Conservation (phyloP, 2,797 vertebrate species). For the Enteromius mattozi region DNA sequence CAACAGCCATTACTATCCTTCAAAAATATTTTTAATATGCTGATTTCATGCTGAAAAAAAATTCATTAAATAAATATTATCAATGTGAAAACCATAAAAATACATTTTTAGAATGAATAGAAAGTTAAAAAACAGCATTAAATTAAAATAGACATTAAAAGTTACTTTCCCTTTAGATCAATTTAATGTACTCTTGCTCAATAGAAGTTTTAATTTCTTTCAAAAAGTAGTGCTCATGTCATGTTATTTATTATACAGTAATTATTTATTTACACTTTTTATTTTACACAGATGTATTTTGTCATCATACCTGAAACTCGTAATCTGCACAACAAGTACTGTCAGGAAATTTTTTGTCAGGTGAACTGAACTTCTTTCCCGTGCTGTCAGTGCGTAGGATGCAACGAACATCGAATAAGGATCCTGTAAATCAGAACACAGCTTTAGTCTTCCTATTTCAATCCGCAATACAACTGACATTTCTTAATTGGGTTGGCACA, state of each 20-base stretch:
- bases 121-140: neutral
- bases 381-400: neutral
- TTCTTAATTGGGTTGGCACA: constrained; percentile 75
- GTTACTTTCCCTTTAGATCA: neutral
- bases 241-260: neutral
- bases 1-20: neutral
- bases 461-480: constrained; percentile 78
- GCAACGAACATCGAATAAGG: neutral
- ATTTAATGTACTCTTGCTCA: neutral
- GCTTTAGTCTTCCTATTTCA: constrained; percentile 74
- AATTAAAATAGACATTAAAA: neutral
- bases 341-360: neutral
- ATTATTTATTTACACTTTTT: neutral
- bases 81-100: neutral
- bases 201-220: neutral
- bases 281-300: neutral
- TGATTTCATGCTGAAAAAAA: neutral
- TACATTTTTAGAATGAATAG: neutral
- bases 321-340: neutral
- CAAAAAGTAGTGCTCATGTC: neutral
- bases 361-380: neutral
- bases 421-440: neutral
- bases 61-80: too few relatives aligned
- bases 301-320: constrained; percentile 4
- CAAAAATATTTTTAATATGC: neutral